Evolutionary conservation across 2,888 invertebrate genomes (phyloP).

Genomic region (Suillia variegata): DNA sequence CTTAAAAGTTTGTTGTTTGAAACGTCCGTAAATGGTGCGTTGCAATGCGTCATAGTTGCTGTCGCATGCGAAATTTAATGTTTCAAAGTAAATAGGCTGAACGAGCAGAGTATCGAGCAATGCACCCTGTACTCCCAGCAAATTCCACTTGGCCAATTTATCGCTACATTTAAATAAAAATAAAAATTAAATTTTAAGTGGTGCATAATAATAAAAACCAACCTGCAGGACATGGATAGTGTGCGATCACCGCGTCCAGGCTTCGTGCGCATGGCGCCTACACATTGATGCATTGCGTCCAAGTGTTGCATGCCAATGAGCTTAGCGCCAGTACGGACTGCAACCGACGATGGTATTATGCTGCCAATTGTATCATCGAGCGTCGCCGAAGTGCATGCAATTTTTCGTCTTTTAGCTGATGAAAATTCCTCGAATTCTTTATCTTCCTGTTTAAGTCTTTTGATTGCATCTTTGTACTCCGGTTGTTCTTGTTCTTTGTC

Average conservation of each 20-base stretch:
- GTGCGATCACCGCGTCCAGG: constrained; percentile 91
- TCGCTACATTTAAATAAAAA: too few relatives aligned
- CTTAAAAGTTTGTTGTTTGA: constrained; percentile 28
- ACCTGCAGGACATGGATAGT: constrained; percentile 86
- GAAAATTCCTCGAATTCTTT: constrained; percentile 2
- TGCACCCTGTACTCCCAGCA: constrained; percentile 84
- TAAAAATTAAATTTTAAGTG: too few relatives aligned
- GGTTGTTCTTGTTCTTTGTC: constrained; percentile 27
- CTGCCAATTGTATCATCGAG: too few relatives aligned
- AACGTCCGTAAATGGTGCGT: constrained; percentile 64
- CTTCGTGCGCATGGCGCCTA: constrained; percentile 80
- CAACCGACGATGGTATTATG: too few relatives aligned
- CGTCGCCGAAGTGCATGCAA: not conserved
- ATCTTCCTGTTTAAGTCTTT: constrained; percentile 19
- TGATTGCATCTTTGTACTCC: constrained; percentile 31
- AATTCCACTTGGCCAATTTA: constrained; percentile 88
- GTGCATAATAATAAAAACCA: too few relatives aligned
- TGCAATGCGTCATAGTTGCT: constrained; percentile 68
- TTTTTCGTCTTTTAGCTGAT: not conserved
- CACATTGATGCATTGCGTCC: constrained; percentile 68
- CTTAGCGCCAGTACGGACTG: constrained; percentile 83
- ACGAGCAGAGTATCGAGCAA: constrained; percentile 72
- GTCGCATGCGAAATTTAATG: constrained; percentile 73
- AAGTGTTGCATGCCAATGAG: constrained; percentile 66
- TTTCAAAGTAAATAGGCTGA: constrained; percentile 71